Evolutionary conservation across 2,888 invertebrate species (phyloP), one percentile per base, ranked within the genome.

Genomic region (Meta bourneti): DNA sequence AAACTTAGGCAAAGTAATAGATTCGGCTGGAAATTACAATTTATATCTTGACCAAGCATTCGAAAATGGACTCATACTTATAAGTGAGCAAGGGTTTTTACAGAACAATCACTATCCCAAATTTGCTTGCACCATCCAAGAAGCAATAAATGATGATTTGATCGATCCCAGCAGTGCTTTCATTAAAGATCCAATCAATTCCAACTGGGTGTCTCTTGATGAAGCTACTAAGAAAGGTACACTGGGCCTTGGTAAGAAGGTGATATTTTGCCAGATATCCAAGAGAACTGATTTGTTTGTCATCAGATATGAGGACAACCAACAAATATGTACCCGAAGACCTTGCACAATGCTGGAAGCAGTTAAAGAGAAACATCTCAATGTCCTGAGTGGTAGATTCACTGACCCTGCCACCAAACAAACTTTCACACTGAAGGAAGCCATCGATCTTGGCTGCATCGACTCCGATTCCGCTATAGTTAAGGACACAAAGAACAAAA

Each of bases 151-250:
- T 94, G 97, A 97, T 94, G 97, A 97, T 94, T 95, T 97, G 89
- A 96, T 98, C 71, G 96, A 98, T 94, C 97, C 97, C 0, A 96
- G 97, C 94, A 96, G 96, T 0, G 97, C 97, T 16, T 96, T 97
- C 71, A 96, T 98, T 7, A 97, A 97, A 95, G 97, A 98, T 95
- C 97, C 97, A 72, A 96, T 96, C 94, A 97, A 96, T 91, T 97
- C 97, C 94, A 96, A 96, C 94, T 97, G 97, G 95, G 96, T 97
- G 94, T 97, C 98, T 93, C 96, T 98, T 92, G 97, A 98, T 94
- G 97, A 97, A 94, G 98, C 98, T 54, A 97, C 98, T 92, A 97
- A 97, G 95, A 96, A 97, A 90, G 97, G 97, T 94, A 96, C 98
- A 94, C 97, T 98, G 69, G 97, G 97, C 94, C 95, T 96, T 93